Percentiles rank a stretch among this genome's conserved stretches.
phyloP scores from a whole-genome alignment of 2,113 vertebrate genomes.

The Perca schrenkii region DNA sequence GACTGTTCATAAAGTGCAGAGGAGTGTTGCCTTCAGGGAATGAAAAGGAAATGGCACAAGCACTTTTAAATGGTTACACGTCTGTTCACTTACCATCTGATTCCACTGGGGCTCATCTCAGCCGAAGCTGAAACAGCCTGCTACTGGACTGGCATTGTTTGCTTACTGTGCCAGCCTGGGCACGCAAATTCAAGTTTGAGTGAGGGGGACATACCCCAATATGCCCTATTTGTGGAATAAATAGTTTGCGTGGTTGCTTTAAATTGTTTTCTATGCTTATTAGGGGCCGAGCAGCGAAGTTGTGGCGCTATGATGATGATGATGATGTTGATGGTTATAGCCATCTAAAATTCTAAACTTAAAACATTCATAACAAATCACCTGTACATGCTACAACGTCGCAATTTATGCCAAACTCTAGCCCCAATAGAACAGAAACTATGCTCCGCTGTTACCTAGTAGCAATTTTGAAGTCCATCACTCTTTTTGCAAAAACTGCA shows the following conservation, averaged over 20 bases:
- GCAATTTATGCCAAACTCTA: no score
- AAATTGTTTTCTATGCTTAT: slow-evolving; percentile 42
- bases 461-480: no score
- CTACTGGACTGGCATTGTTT: slow-evolving; percentile 45
- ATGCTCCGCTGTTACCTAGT: no score
- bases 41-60: slow-evolving; percentile 39
- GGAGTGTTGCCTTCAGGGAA: slow-evolving; percentile 27
- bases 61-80: slow-evolving; percentile 59
- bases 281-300: no score
- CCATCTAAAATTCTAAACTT: no score
- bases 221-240: slow-evolving; percentile 46
- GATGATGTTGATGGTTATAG: no score
- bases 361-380: no score
- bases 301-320: no score
- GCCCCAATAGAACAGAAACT: no score
- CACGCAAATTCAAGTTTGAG: slow-evolving; percentile 26
- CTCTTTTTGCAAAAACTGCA: no score
- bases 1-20: slow-evolving; percentile 32
- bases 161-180: slow-evolving; percentile 21
- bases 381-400: no score
- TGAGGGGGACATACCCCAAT: slow-evolving; percentile 18
- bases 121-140: slow-evolving; percentile 46
- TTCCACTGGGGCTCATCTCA: slow-evolving; percentile 50
- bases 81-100: slow-evolving; percentile 55
- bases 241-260: slow-evolving; percentile 42